Percentiles rank a stretch among this genome's conserved stretches.
Conservation (phyloP, 1,140 invertebrate genomes). For the Anadara kagoshimensis region DNA sequence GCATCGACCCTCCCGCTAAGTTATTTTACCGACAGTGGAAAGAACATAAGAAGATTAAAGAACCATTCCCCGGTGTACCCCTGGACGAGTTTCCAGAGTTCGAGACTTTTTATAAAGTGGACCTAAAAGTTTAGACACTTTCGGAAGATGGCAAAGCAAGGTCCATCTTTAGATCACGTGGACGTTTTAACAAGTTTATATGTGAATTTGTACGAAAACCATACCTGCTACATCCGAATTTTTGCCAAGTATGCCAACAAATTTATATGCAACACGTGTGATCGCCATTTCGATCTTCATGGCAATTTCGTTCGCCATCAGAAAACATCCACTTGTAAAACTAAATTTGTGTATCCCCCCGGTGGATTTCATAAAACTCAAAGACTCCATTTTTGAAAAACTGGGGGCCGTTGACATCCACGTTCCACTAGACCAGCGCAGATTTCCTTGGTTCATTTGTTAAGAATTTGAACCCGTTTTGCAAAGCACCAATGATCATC, state of each 20-base stretch:
- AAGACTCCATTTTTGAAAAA: constrained; percentile 10
- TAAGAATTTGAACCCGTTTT: constrained; percentile 28
- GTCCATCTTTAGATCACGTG: constrained; percentile 12
- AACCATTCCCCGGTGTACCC: neutral
- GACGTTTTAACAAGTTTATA: constrained; percentile 12
- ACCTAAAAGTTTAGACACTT: constrained; percentile 9
- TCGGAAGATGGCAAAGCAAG: constrained; percentile 4
- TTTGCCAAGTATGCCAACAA: constrained; percentile 4
- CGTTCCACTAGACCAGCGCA: constrained; percentile 1
- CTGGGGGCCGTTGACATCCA: constrained; percentile 20
- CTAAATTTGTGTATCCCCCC: constrained; percentile 2
- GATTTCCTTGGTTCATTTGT: constrained; percentile 20
- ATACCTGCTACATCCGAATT: constrained; percentile 10
- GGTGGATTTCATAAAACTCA: constrained; percentile 14
- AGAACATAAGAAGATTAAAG: neutral
- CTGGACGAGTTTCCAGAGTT: constrained; percentile 5
- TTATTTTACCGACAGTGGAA: constrained; percentile 9
- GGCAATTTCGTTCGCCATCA: neutral
- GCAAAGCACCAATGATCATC: neutral
- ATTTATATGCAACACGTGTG: constrained; percentile 19
- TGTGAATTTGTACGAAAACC: constrained; percentile 10
- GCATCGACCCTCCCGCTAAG: neutral
- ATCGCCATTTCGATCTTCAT: neutral
- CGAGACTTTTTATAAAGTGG: constrained; percentile 1
- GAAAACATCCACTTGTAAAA: constrained; percentile 7